Percentiles rank a stretch among this genome's conserved stretches.
These are phyloP conservation scores for Drosophila bifasciata DNA, from an alignment of 1,140 invertebrate species.

Conservation along the genomic window DNA sequence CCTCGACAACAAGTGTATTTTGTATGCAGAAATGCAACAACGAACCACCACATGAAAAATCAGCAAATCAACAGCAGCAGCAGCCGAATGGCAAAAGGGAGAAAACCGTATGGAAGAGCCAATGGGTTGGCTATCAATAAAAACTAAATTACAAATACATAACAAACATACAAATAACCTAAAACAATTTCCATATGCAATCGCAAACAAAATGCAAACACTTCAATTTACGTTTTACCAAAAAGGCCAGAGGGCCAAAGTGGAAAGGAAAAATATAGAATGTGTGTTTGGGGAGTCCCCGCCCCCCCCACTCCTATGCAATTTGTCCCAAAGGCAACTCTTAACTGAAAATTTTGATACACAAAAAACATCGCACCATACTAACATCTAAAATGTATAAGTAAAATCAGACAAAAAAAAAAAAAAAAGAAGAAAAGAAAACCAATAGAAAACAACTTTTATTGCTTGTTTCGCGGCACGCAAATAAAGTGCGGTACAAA, in stretches of 20 bases:
- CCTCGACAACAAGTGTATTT: no score
- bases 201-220: constrained; percentile 60
- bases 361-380: constrained; percentile 3
- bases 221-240: constrained; percentile 55
- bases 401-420: constrained; percentile 5
- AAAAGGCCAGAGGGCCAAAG: constrained; percentile 10
- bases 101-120: neutral
- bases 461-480: constrained; percentile 21
- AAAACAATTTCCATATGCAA: constrained; percentile 41
- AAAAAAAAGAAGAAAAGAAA: neutral
- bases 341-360: constrained; percentile 24
- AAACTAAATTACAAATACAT: constrained; percentile 71
- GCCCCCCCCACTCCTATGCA: constrained; percentile 19
- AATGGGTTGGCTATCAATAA: constrained; percentile 53
- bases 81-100: constrained; percentile 6
- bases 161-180: constrained; percentile 58
- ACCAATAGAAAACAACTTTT: constrained; percentile 14
- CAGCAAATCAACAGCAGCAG: constrained; percentile 34
- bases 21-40: neutral
- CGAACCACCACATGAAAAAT: constrained; percentile 35
- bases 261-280: neutral
- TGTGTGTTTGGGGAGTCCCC: constrained; percentile 10
- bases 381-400: constrained; percentile 17
- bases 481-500: constrained; percentile 7
- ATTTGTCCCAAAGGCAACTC: constrained; percentile 38